A percentile compares a stretch with the other conserved stretches of the same genome.
These are phyloP conservation scores for Salmo trutta DNA, from an alignment of 2,797 vertebrate species.

Conservation along the genomic window DNA sequence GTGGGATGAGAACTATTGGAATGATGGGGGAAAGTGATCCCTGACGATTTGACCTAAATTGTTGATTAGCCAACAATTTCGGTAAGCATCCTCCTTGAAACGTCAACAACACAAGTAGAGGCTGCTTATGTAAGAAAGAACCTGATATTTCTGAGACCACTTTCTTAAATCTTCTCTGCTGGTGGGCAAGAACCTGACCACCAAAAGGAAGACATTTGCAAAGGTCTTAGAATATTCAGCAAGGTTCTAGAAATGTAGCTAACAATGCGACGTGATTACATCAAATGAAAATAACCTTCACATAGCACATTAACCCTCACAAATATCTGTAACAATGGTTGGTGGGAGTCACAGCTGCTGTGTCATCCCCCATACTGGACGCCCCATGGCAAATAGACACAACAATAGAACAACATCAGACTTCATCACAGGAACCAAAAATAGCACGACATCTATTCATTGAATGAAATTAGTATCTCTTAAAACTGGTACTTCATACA, in stretches of 20 bases:
- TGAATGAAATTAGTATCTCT: too few relatives aligned
- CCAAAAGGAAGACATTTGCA: neutral
- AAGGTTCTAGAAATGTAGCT: neutral
- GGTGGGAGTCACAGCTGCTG: conserved; percentile 45
- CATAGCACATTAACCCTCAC: conserved; percentile 35
- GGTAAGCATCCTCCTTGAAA: neutral
- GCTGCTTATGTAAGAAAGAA: neutral
- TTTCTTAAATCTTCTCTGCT: neutral
- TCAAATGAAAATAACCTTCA: conserved; percentile 38
- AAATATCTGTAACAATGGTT: conserved; percentile 45
- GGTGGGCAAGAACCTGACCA: neutral
- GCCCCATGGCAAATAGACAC: conserved; percentile 13
- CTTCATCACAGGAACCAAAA: neutral
- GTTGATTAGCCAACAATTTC: neutral
- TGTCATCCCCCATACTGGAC: conserved; percentile 28
- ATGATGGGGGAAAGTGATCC: neutral
- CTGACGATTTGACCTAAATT: neutral
- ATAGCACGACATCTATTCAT: neutral
- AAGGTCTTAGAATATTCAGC: neutral
- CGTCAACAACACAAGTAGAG: neutral
- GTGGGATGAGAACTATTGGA: too few relatives aligned
- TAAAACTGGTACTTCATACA: neutral
- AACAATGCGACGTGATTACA: conserved; percentile 2
- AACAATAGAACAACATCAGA: conserved; percentile 8
- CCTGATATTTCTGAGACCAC: neutral